A percentile compares a stretch with the other conserved stretches of the same genome.
Conservation (phyloP, 2,113 vertebrate species). For the Catagonus wagneri region DNA sequence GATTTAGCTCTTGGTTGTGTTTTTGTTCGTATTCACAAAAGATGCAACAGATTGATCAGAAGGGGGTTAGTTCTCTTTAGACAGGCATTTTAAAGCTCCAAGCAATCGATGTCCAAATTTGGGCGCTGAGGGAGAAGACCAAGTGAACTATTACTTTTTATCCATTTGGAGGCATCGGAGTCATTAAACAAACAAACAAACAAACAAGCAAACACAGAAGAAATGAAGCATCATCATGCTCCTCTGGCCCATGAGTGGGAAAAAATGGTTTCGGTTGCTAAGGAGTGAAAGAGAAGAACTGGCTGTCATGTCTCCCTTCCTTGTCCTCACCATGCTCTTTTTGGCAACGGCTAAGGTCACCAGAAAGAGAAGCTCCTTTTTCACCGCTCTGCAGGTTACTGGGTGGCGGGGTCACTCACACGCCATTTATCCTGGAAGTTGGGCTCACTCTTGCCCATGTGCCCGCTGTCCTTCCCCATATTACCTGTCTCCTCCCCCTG, state of each 20-base stretch:
- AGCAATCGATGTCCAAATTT: neutral
- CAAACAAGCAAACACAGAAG: neutral
- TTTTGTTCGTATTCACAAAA: slow-evolving; percentile 50
- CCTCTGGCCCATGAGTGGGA: neutral
- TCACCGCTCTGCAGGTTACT: neutral
- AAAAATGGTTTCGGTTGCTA: neutral
- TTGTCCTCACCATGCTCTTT: neutral
- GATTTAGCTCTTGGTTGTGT: slow-evolving; percentile 32
- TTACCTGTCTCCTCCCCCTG: neutral
- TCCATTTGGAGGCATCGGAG: neutral
- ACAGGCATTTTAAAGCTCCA: slow-evolving; percentile 40
- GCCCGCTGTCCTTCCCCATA: neutral
- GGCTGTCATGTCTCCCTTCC: neutral
- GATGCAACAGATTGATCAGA: slow-evolving; percentile 1
- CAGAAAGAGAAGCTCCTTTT: neutral
- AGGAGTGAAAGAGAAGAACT: neutral
- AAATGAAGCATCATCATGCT: neutral
- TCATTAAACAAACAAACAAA: neutral
- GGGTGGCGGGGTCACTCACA: neutral
- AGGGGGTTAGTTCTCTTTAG: neutral
- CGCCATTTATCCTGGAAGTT: neutral
- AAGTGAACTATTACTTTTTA: neutral
- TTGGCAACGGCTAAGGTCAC: neutral
- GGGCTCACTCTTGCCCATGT: neutral
- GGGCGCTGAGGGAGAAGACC: slow-evolving; percentile 15